A percentile compares a stretch with the other conserved stretches of the same genome.
Evolutionary conservation across 2,888 invertebrate genomes (phyloP).

Genomic region (Biston stratarius): DNA sequence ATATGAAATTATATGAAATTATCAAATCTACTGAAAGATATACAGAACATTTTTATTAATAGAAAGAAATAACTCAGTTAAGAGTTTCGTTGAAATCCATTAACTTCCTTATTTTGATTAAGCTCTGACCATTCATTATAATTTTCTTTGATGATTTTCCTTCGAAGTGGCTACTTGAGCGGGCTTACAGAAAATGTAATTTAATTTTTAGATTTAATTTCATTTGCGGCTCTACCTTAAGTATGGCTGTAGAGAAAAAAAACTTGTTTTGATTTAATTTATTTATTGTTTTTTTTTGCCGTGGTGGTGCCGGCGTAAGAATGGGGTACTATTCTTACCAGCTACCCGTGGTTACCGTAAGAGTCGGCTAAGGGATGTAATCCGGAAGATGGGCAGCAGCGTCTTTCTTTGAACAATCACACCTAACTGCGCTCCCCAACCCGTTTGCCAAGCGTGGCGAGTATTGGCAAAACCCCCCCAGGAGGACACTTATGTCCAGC

Average conservation of each 20-base stretch:
- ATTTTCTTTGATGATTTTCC: slow-evolving; percentile 32
- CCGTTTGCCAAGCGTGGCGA: no score
- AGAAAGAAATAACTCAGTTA: slow-evolving; percentile 25
- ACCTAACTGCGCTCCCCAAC: no score
- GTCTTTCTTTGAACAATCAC: no score
- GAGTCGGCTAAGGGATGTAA: no score
- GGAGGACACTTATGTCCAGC: no score
- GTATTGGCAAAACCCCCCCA: no score
- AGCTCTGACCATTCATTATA: slow-evolving; percentile 31
- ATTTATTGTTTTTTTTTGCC: no score
- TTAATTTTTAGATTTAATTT: slow-evolving; percentile 25
- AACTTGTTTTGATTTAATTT: background rate
- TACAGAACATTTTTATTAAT: slow-evolving; percentile 9
- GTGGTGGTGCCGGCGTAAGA: no score
- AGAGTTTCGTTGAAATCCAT: slow-evolving; percentile 20
- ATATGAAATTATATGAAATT: background rate
- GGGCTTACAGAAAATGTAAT: slow-evolving; percentile 25
- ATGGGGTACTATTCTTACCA: no score
- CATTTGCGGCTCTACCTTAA: slow-evolving; percentile 16
- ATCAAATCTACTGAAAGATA: slow-evolving; percentile 8
- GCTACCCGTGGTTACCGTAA: no score
- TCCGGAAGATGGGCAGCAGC: no score
- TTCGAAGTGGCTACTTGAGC: slow-evolving; percentile 25
- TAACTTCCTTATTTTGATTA: slow-evolving; percentile 28
- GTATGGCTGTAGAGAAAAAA: slow-evolving; percentile 12